These are phyloP conservation scores for Paratrypauchen microcephalus DNA, from an alignment of 2,797 vertebrate genomes.

Conservation along the genomic window DNA sequence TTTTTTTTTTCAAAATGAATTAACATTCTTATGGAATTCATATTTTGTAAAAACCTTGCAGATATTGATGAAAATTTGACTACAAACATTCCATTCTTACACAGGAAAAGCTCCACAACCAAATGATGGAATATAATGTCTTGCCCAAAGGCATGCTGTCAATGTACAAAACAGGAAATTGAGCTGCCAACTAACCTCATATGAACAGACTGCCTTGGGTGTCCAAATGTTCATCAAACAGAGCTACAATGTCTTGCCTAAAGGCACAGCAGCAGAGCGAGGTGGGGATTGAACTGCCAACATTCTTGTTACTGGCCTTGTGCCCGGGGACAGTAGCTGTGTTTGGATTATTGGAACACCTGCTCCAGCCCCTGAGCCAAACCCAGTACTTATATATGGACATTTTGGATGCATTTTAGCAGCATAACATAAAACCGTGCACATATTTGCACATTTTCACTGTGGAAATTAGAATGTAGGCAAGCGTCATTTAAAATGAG, in stretches of 20 bases:
- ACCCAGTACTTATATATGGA: not conserved
- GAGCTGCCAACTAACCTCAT: not conserved
- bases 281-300: constrained; percentile 10
- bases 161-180: not conserved
- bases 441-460: not conserved
- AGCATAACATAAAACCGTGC: not conserved
- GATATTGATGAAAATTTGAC: no score
- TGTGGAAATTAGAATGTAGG: no score
- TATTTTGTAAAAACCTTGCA: not conserved
- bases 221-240: constrained; percentile 6
- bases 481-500: no score
- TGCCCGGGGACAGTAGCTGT: not conserved
- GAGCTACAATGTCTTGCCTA: constrained; percentile 3
- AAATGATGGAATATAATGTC: not conserved
- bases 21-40: no score
- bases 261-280: not conserved
- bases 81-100: not conserved
- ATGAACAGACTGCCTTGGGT: not conserved
- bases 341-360: not conserved
- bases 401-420: not conserved
- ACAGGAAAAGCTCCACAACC: not conserved
- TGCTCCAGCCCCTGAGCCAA: not conserved
- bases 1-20: no score
- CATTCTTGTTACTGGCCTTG: constrained; percentile 1
- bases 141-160: constrained; percentile 1